Evolutionary conservation across 2,888 invertebrate species (phyloP), one percentile per base, ranked within the genome.

Genomic region (Leistus spinibarbis): DNA sequence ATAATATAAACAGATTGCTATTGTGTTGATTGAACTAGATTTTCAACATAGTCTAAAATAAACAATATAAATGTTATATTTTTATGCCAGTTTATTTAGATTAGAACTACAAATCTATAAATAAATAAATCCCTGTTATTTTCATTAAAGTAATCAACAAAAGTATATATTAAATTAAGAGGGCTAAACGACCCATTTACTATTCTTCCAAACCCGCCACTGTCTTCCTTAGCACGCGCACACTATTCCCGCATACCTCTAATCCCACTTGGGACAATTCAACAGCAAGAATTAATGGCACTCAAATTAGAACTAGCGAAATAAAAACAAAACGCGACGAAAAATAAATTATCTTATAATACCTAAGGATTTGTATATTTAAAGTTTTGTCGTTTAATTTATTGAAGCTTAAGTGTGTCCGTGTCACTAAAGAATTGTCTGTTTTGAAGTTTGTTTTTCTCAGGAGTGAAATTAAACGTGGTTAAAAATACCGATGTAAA

Each of bases 361-460:
- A 40, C 40, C 40, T 40, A 40, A 7, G 3, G 40, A 40, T 40
- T 40, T 40, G 13, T 40, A 40, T 40, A 40, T 40, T 40, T 40
- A 40, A 40, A 40, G 40, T 40, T 20, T 0, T 1, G 17, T 3
- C 57, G 20, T 17, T 19, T 57, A 57, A 57, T 57, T 57, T 57
- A 57, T 57, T 19, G 13, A 1, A 20, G 57, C 7, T 57, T 57
- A 57, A 57, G 16, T 56, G 19, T 17, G 4, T 56, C 19, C 19
- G 13, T 17, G 56, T 17, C 19, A 56, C 7, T 56, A 56, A 56
- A 56, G 16, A 56, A 56, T 56, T 56, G 56, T 56, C 13, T 56
- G 13, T 56, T 56, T 56, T 56, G 56, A 9, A 56, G 56, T 56
- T 56, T 56, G 56, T 56, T 56, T 56, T 56, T 56, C 56, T 56